phyloP scores from a whole-genome alignment of 2,797 vertebrate genomes.

The Helarctos malayanus region DNA sequence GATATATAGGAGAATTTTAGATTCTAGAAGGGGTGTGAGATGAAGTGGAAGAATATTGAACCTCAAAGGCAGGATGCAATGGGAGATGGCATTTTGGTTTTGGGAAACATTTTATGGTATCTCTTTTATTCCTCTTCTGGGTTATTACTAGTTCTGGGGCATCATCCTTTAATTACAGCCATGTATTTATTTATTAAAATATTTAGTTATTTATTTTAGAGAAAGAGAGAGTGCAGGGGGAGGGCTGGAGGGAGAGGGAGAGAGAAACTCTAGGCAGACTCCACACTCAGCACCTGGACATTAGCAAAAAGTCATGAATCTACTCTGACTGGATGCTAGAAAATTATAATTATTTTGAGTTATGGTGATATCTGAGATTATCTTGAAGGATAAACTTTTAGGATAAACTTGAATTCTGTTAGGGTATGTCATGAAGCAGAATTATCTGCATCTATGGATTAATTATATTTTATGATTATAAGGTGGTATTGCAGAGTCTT shows the following conservation, averaged over 20 bases:
- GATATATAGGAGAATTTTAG: not conserved
- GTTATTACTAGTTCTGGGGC: not conserved
- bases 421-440: slow-evolving; percentile 2
- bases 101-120: not conserved
- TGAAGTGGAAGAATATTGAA: not conserved
- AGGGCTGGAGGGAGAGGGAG: not conserved
- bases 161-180: not conserved
- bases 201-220: not conserved
- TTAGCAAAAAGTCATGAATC: not conserved
- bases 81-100: not conserved
- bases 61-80: not conserved
- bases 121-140: slow-evolving; percentile 7
- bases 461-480: slow-evolving; percentile 44
- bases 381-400: slow-evolving; percentile 40
- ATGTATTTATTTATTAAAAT: not conserved
- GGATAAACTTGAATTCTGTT: slow-evolving; percentile 42
- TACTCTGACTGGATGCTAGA: slow-evolving; percentile 26
- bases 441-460: not conserved
- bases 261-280: not conserved
- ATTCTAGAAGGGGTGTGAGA: not conserved
- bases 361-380: slow-evolving; percentile 20
- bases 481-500: not conserved
- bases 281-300: not conserved
- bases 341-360: slow-evolving; percentile 44
- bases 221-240: not conserved